Evolutionary conservation across 2,113 vertebrate genomes (phyloP), one percentile per base, ranked within the genome.

Genomic region (Laticauda colubrina): DNA sequence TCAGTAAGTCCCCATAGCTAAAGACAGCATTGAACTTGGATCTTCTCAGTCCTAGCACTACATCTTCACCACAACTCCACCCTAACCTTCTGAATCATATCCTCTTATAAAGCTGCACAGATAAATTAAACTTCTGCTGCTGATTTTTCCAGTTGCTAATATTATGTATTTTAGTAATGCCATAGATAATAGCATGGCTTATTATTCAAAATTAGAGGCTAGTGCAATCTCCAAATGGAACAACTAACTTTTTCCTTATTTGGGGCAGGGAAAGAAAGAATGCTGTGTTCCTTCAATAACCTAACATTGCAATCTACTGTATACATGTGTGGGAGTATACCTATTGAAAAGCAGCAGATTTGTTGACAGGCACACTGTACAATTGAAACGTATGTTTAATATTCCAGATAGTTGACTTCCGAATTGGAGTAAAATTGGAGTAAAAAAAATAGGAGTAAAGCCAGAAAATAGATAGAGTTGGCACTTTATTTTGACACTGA

Each of bases 401-500:
- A 90, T 94, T 87, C 88, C 94, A 96, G 87, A 9, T 93, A 90
- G 93, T 94, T 96, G 95, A 93, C 93, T 95, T 92, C 92, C 90
- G n/a, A n/a, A n/a, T n/a, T n/a, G n/a, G n/a, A n/a, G n/a, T n/a
- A n/a, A n/a, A n/a, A n/a, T n/a, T n/a, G n/a, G n/a, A n/a, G n/a
- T n/a, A n/a, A n/a, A n/a, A n/a, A n/a, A n/a, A n/a, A 9, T 20
- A 75, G 0, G 0, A 95, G 12, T 75, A 64, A 93, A 96, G 95
- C 96, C 96, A 96, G 89, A 94, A 96, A 95, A 94, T 81, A 96
- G 94, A 96, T 96, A 89, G 89, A 94, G 69, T 94, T 96, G 94
- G 91, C 92, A 94, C 92, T 95, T 95, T 89, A 86, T 89, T 89
- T 15, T 2, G 93, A 94, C 95, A 96, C n/a, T 86, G 92, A 87